Base-by-base conservation (phyloP, 2,113 vertebrate species). In the Megalops atlanticus region DNA sequence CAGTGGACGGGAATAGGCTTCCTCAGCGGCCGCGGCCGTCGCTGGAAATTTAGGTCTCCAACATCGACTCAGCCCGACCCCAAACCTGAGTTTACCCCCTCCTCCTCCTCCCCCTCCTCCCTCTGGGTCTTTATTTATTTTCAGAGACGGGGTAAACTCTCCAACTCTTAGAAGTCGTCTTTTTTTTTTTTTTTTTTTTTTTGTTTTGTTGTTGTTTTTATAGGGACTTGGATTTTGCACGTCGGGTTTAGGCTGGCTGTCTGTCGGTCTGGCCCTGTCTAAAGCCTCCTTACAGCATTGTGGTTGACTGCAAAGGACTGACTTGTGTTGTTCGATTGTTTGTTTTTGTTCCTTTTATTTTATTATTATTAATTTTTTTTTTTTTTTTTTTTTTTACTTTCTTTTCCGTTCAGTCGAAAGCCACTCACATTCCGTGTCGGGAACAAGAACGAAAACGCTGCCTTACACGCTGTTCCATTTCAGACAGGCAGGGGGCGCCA, bases 1-100 rank as follows among this genome's bases (percentile, higher is more conserved):
- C 88, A 98, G 98, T 43, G 98, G 98, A 82, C 95, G 97, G 85
- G 97, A 99, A 92, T 99, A 95, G 95, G 83, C 92, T 91, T 90
- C 92, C 89, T 89, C 88, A 87, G 90, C 93, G 88, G 91, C 90
- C 89, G 91, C 89, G 92, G 86, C 92, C 89, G 88, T 92, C 88
- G 91, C 93, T 90, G 93, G 90, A 95, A 73, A 73, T 49, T 92
- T 91, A 89, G n/a, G 11, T 4, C 58, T n/a, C n/a, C 58, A 24
- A 58, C 43, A 58, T 4, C 18, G n/a, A 21, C 4, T 5, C 52
- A n/a, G 21, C 24, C 52, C 21, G 21, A 21, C 52, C 52, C 52
- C 52, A 21, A 58, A 24, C n/a, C 58, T 8, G 24, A 64, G n/a
- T n/a, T n/a, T n/a, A n/a, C n/a, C n/a, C n/a, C 2, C n/a, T n/a